Evolutionary conservation across 2,888 invertebrate species (phyloP), one percentile per base, ranked within the genome.

Genomic region (Trilocha varians): DNA sequence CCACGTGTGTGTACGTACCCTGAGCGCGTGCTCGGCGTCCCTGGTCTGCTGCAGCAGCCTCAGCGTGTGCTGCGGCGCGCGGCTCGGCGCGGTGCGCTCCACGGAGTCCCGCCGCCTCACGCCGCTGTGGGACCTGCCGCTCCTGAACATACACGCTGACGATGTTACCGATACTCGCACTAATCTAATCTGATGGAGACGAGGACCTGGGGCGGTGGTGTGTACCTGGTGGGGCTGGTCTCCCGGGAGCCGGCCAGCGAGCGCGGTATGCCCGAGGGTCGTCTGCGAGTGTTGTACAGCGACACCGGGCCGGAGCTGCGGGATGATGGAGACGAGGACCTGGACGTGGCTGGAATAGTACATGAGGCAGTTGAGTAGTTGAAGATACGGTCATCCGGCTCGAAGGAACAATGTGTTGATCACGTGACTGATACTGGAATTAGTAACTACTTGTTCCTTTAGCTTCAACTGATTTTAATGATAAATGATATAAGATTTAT

Each of bases 311-410:
- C 88, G 41, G 88, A 87, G 64, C 94, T 94, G 48, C 96, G 91
- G 1, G 97, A 95, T 43, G 96, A 95, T 0, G 98, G 98, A 1
- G 98, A 98, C 40, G 95, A 95, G 3, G 97, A 97, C 34, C 98
- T 88, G 55, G 97, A 97, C 38, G 95, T 94, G 5, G 98, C 96
- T 96, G 82, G 17, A 73, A 65, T 46, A 15, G 43, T 8, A 3
- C 14, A 3, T 16, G 9, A 3, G 15, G 15, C 6, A 5, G 32
- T 5, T 11, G 13, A 16, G 15, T 11, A 15, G 32, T n/a, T 16
- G 15, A 13, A 15, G 16, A 16, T 9, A 25, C 2, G 3, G 14
- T 2, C 5, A 5, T 5, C 5, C 18, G 18, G 18, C 18, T 5
- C 18, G 18, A 8, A 18, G n/a, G n/a, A n/a, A n/a, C n/a, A n/a